Percentiles rank a stretch among this genome's conserved stretches.
Evolutionary conservation across 2,888 invertebrate species (phyloP).

Genomic region (Bellardia bayeri): DNA sequence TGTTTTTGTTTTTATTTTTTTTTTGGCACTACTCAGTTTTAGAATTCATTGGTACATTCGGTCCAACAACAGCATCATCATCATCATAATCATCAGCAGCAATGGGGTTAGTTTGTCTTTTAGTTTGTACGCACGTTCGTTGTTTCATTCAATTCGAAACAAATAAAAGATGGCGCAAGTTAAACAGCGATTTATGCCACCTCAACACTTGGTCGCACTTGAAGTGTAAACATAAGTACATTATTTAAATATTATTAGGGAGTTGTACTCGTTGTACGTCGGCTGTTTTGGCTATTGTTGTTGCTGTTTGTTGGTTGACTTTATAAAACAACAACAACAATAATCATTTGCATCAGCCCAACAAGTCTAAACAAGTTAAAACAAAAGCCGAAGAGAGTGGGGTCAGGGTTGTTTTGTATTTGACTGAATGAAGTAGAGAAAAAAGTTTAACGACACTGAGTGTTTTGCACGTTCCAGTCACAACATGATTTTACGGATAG

Average conservation of each 20-base stretch:
- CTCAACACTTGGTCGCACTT: constrained; percentile 71
- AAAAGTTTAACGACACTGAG: constrained; percentile 52
- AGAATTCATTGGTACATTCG: background rate
- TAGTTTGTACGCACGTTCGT: background rate
- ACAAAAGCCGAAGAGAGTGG: background rate
- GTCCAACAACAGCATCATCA: background rate
- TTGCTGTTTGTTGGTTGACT: background rate
- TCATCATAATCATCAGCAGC: background rate
- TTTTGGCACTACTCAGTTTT: constrained; percentile 12
- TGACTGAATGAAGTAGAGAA: constrained; percentile 35
- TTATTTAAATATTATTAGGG: constrained; percentile 65
- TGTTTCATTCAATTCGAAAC: constrained; percentile 51
- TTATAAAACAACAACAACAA: background rate
- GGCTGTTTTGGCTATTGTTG: background rate
- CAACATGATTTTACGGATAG: constrained; percentile 57
- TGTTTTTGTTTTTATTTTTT: background rate
- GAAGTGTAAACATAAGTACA: constrained; percentile 59
- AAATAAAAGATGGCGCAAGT: constrained; percentile 62
- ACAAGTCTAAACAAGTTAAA: constrained; percentile 2
- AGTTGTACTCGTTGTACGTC: constrained; percentile 16
- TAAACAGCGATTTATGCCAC: constrained; percentile 71
- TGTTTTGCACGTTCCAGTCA: background rate
- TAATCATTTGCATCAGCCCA: background rate
- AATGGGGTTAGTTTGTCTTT: background rate
- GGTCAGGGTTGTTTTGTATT: background rate